Conservation (phyloP, 2,888 invertebrate species). For the Cheiracanthium punctorium region DNA sequence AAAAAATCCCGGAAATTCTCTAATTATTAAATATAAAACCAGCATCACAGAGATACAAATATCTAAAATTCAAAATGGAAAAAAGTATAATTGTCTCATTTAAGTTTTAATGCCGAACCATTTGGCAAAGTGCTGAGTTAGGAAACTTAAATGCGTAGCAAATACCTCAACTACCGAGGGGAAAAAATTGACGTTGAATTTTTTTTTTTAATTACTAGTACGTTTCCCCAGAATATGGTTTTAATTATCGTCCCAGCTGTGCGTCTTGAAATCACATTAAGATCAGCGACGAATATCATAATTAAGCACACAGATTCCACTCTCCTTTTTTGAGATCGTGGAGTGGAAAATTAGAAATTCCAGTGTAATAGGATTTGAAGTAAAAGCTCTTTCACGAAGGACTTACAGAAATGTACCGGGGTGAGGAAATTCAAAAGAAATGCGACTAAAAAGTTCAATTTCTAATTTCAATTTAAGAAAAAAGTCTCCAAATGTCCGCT, state of each 20-base stretch:
- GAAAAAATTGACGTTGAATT: background rate
- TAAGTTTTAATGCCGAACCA: background rate
- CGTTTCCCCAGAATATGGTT: background rate
- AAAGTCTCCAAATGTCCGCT: slow-evolving; percentile 10
- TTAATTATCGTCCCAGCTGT: slow-evolving; percentile 21
- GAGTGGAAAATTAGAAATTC: slow-evolving; percentile 50
- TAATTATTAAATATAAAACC: background rate
- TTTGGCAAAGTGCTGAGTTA: background rate
- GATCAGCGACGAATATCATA: slow-evolving; percentile 15
- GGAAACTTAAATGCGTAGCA: background rate
- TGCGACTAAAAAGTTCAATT: slow-evolving; percentile 13
- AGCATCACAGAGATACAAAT: background rate
- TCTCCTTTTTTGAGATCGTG: slow-evolving; percentile 9
- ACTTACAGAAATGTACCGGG: slow-evolving; percentile 3
- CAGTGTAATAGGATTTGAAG: slow-evolving; percentile 10
- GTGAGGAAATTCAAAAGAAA: slow-evolving; percentile 22
- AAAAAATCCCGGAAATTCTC: background rate
- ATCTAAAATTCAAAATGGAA: too few species aligned
- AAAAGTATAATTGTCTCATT: background rate
- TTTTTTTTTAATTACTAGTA: slow-evolving; percentile 16
- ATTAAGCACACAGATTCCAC: slow-evolving; percentile 7
- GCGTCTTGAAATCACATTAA: slow-evolving; percentile 6
- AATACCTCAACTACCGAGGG: background rate
- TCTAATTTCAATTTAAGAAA: slow-evolving; percentile 39
- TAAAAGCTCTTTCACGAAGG: slow-evolving; percentile 4